These are phyloP conservation scores for Babylonia areolata DNA, from an alignment of 1,140 invertebrate species.

Conservation along the genomic window DNA sequence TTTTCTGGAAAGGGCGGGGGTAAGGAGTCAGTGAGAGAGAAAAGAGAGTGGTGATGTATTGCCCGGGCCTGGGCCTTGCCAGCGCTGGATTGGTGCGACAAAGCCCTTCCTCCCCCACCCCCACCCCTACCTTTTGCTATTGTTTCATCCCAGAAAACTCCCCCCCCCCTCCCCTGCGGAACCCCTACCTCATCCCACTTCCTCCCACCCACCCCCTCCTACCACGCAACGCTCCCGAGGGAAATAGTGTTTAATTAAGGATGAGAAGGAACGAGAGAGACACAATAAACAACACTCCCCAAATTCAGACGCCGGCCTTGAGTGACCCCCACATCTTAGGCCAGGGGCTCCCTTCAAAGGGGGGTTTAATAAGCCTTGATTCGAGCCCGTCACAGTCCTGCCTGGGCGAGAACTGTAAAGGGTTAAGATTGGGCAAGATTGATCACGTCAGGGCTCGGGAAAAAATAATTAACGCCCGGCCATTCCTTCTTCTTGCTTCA, in stretches of 20 bases:
- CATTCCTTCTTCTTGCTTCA: neutral
- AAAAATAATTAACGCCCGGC: conserved; percentile 2
- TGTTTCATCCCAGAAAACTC: conserved; percentile 21
- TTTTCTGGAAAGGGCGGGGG: too few species aligned
- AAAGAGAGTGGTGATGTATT: neutral
- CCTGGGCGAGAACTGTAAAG: neutral
- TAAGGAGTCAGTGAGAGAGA: too few species aligned
- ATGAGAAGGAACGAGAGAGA: conserved; percentile 18
- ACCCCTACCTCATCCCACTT: too few species aligned
- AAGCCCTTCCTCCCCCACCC: conserved; percentile 24
- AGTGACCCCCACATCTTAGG: neutral
- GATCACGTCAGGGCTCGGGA: neutral
- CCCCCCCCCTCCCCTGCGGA: too few species aligned
- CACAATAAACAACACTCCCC: conserved; percentile 31
- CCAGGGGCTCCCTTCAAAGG: neutral
- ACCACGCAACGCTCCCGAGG: conserved; percentile 29
- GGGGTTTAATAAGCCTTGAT: neutral
- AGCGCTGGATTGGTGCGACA: conserved; percentile 21
- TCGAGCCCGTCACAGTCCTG: neutral
- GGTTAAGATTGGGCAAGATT: conserved; percentile 3
- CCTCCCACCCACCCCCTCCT: neutral
- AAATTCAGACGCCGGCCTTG: neutral
- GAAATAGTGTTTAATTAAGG: conserved; percentile 43
- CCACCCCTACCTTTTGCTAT: too few species aligned
- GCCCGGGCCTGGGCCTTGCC: neutral